Base-by-base conservation (phyloP, 2,888 invertebrate species). In the Prostheceraeus crozeri region DNA sequence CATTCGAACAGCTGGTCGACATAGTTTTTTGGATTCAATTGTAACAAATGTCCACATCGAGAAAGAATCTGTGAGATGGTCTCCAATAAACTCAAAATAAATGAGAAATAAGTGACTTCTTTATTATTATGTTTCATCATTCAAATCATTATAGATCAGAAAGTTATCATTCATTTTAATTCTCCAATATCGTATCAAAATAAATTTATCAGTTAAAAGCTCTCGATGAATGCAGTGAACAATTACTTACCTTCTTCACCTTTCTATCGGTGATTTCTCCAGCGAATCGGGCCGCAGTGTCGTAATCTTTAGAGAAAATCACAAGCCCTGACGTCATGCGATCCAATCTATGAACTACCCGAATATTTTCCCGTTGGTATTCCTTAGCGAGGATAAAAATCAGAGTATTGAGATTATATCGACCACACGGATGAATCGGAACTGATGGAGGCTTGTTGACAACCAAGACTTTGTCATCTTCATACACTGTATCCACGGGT, bases 391-490 rank as follows among this genome's bases (percentile, higher is more conserved):
- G 82, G 70, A 96, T 93, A 76, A 89, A 91, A 59, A 89, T 86
- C 65, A 98, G 87, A 4, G 93, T 90, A 79, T 98, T 98, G 80
- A 93, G 89, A 57, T 93, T 83, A 79, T 96, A 99, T 71, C 94
- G 83, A 63, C 98, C 98, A 77, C 96, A 96, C 1, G 96, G 94
- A 78, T 98, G 96, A 62, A 93, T 90, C 80, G 94, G 96, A 82
- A 96, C 90, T 81, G 94, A 94, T 81, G 91, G 88, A 79, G 96
- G 94, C 84, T 96, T 96, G 85, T 96, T 90, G 81, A 96, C 89
- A 81, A 98, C 96, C 81, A 98, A 85, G 82, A 96, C 84, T 82
- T 98, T 91, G 81, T 93, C 89, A 82, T 89, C 90, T 84, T 93
- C 88, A 82, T 88, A 87, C 78, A 98, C 85, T 81, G 98, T 87